A percentile compares a stretch with the other conserved stretches of the same genome.
phyloP scores from a whole-genome alignment of 2,888 invertebrate genomes.

The Chironomus tentans region DNA sequence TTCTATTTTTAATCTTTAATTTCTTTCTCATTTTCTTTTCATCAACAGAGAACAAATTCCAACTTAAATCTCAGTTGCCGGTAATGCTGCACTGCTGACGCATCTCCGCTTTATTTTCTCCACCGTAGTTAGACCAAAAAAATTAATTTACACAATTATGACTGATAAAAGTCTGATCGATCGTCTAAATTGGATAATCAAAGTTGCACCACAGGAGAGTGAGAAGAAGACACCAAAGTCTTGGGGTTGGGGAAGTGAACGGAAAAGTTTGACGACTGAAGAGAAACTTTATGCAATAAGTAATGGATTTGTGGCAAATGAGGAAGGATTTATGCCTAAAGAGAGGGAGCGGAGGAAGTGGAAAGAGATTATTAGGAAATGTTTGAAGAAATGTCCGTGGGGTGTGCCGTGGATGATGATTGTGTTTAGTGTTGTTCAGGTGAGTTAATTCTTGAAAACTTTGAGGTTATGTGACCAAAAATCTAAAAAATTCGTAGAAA shows the following conservation, averaged over 20 bases:
- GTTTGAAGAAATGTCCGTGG: background rate
- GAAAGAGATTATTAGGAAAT: background rate
- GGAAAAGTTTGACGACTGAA: slow-evolving; percentile 5
- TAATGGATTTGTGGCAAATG: background rate
- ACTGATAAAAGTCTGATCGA: slow-evolving; percentile 1
- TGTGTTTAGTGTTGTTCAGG: slow-evolving; percentile 14
- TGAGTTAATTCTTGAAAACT: background rate
- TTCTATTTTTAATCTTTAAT: too few species aligned
- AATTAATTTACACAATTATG: background rate
- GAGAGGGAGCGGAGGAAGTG: background rate
- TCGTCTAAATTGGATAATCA: background rate
- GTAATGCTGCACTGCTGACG: background rate
- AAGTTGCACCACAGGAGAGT: background rate
- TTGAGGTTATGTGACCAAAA: background rate
- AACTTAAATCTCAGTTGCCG: background rate
- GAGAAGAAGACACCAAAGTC: background rate
- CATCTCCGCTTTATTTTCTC: too few species aligned
- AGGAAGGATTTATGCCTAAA: background rate
- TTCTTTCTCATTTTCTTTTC: too few species aligned
- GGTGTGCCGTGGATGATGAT: slow-evolving; percentile 1
- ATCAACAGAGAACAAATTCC: too few species aligned
- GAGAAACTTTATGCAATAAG: slow-evolving; percentile 7
- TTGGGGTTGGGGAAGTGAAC: background rate
- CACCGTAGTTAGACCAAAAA: too few species aligned
- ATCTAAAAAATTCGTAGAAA: background rate